A percentile compares a stretch with the other conserved stretches of the same genome.
Evolutionary conservation across 2,888 invertebrate genomes (phyloP).

Genomic region (Mechanitis mazaeus): DNA sequence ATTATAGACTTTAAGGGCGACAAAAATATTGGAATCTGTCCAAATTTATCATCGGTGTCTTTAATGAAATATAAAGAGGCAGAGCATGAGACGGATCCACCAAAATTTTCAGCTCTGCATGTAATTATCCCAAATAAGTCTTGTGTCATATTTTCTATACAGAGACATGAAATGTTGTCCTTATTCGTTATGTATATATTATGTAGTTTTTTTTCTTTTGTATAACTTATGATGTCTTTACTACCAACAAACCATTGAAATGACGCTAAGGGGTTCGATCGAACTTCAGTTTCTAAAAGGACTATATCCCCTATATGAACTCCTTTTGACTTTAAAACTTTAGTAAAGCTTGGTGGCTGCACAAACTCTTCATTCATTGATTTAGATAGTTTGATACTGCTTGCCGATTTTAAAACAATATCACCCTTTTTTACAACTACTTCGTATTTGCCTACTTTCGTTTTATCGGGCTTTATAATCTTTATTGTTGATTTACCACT

Average conservation of each 20-base stretch:
- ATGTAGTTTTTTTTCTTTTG: constrained; percentile 78
- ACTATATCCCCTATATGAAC: constrained; percentile 85
- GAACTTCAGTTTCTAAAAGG: constrained; percentile 85
- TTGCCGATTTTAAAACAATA: constrained; percentile 87
- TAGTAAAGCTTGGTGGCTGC: constrained; percentile 83
- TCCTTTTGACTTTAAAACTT: constrained; percentile 82
- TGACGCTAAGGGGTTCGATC: constrained; percentile 86
- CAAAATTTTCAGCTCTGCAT: constrained; percentile 92
- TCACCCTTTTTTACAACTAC: constrained; percentile 84
- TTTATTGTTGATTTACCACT: constrained; percentile 80
- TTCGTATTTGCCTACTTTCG: constrained; percentile 92
- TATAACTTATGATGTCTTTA: constrained; percentile 78
- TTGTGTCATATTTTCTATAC: constrained; percentile 83
- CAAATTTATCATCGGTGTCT: constrained; percentile 52
- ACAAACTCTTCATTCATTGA: constrained; percentile 77
- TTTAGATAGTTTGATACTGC: constrained; percentile 86
- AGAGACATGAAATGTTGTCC: constrained; percentile 86
- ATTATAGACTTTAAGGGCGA: constrained; percentile 83
- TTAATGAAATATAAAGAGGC: constrained; percentile 82
- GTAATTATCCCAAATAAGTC: constrained; percentile 87
- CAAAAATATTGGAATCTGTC: constrained; percentile 83
- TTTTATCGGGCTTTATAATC: constrained; percentile 82
- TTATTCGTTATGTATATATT: constrained; percentile 82
- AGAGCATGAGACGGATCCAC: constrained; percentile 91
- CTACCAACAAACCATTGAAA: constrained; percentile 92